These are phyloP conservation scores for Dreissena polymorpha DNA, from an alignment of 1,140 invertebrate species.

Conservation along the genomic window DNA sequence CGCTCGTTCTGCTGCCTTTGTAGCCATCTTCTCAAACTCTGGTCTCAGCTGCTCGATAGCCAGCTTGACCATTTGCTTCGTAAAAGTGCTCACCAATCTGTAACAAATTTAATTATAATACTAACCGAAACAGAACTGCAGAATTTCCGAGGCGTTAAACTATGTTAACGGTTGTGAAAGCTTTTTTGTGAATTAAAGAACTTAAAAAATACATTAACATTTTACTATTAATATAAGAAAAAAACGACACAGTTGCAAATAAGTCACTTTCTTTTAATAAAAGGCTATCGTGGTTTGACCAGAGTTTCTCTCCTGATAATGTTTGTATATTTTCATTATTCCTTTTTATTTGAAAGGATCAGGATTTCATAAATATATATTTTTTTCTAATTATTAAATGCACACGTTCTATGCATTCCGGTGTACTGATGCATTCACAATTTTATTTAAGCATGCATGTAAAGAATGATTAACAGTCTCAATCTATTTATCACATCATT, in stretches of 20 bases:
- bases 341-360: no score
- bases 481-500: no score
- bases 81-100: constrained; percentile 65
- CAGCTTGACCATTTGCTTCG: constrained; percentile 65
- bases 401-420: no score
- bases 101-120: not conserved
- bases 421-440: no score
- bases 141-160: not conserved
- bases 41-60: constrained; percentile 64
- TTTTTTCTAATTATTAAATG: no score
- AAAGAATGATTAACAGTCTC: no score
- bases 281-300: not conserved
- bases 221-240: no score
- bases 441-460: no score
- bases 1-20: constrained; percentile 59
- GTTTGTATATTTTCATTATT: not conserved
- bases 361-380: no score
- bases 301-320: not conserved
- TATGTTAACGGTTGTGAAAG: not conserved
- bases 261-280: not conserved
- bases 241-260: no score
- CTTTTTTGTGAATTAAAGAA: not conserved
- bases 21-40: constrained; percentile 64
- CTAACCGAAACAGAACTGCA: not conserved
- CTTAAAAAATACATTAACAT: no score